These are phyloP conservation scores for Sphaeramia orbicularis DNA, from an alignment of 2,797 vertebrate genomes.

Conservation along the genomic window DNA sequence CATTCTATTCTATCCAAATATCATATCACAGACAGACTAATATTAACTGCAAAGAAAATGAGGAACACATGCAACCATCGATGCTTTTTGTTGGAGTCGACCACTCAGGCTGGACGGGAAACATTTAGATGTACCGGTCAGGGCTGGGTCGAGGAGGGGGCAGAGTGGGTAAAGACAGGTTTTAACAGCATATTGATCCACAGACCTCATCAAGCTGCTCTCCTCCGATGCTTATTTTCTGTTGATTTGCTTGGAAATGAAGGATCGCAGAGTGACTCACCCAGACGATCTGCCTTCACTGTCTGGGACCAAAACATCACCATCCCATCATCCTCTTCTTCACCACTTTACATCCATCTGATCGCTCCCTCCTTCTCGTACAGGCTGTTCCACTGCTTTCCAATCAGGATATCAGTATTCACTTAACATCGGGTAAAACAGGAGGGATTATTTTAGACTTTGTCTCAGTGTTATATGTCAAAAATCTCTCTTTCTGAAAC, in stretches of 20 bases:
- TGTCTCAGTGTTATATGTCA: conserved; percentile 4
- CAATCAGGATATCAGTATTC: no score
- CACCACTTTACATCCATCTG: conserved; percentile 15
- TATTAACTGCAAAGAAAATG: no score
- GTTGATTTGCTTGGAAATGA: conserved; percentile 63
- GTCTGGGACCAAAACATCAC: conserved; percentile 35
- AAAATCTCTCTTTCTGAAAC: background rate
- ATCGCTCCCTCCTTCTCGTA: background rate
- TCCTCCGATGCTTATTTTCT: conserved; percentile 48
- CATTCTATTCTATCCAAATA: no score
- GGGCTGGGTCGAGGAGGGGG: conserved; percentile 21
- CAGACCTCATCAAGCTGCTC: conserved; percentile 61
- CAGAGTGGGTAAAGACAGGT: conserved; percentile 36
- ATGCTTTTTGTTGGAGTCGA: no score
- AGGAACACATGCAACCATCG: no score
- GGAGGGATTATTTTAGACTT: conserved; percentile 7
- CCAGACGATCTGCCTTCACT: conserved; percentile 33
- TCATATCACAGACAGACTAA: no score
- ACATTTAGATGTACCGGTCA: conserved; percentile 12
- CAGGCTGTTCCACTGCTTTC: no score
- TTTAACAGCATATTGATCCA: conserved; percentile 71
- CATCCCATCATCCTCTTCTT: conserved; percentile 7
- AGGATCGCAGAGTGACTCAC: conserved; percentile 57
- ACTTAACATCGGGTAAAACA: background rate
- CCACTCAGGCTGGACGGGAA: conserved; percentile 16